Evolutionary conservation across 2,113 vertebrate genomes (phyloP).

Genomic region (Pycnonotus jocosus): DNA sequence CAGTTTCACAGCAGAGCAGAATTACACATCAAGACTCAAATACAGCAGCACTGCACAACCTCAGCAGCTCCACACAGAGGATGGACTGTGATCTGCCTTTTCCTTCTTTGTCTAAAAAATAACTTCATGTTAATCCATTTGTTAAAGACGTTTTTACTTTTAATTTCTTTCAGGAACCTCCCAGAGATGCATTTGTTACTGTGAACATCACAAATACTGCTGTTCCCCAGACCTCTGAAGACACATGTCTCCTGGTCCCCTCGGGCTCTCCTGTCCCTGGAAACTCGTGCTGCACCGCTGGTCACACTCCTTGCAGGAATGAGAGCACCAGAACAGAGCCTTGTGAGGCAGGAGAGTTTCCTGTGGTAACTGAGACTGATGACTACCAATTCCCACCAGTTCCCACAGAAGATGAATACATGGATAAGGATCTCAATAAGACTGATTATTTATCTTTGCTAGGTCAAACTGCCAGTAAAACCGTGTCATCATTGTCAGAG

Average conservation of each 20-base stretch:
- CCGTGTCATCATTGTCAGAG: conserved; percentile 71
- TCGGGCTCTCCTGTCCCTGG: conserved; percentile 15
- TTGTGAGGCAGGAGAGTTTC: neutral
- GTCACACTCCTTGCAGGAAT: neutral
- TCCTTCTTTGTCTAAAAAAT: neutral
- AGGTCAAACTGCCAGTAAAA: conserved; percentile 42
- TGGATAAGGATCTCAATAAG: conserved; percentile 41
- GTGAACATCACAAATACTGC: neutral
- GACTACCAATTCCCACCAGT: conserved; percentile 35
- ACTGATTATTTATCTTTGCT: neutral
- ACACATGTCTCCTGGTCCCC: conserved; percentile 23
- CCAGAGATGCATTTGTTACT: neutral
- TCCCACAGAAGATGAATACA: conserved; percentile 74
- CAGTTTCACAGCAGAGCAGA: neutral
- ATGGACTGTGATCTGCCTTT: neutral
- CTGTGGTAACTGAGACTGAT: neutral
- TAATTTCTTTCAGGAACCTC: conserved; percentile 37
- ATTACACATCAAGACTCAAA: neutral
- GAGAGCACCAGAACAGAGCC: neutral
- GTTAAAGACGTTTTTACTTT: neutral
- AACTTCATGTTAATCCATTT: neutral
- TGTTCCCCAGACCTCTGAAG: neutral
- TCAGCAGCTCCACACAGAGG: neutral
- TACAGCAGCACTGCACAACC: neutral
- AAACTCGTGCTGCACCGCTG: neutral